Evolutionary conservation across 2,888 invertebrate species (phyloP).

Genomic region (Acrobasis suavella): DNA sequence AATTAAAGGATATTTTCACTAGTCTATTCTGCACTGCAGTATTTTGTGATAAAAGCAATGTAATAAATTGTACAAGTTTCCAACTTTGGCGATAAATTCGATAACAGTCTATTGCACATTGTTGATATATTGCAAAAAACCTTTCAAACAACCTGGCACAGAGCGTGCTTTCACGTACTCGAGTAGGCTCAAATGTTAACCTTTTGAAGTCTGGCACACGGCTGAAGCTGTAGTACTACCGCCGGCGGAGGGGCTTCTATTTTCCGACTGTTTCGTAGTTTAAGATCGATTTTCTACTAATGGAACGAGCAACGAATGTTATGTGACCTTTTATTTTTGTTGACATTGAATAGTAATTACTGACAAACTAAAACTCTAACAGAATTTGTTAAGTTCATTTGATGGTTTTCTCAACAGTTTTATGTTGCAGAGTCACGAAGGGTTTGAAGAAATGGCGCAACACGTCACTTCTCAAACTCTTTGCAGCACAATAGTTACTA

Average conservation of each 20-base stretch:
- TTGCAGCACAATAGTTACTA: slow-evolving; percentile 40
- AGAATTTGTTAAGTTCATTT: slow-evolving; percentile 31
- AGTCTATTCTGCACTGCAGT: too few species aligned
- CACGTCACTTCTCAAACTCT: slow-evolving; percentile 31
- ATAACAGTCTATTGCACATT: background rate
- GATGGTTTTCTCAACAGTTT: slow-evolving; percentile 27
- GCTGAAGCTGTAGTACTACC: slow-evolving; percentile 38
- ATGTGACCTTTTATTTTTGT: slow-evolving; percentile 40
- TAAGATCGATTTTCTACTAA: slow-evolving; percentile 38
- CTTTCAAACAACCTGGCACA: too few species aligned
- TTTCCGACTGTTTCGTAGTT: slow-evolving; percentile 47
- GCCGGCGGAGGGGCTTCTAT: slow-evolving; percentile 49
- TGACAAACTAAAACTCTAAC: slow-evolving; percentile 49
- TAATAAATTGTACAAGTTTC: slow-evolving; percentile 24
- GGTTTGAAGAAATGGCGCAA: slow-evolving; percentile 19
- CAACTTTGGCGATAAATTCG: background rate
- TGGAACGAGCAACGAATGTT: slow-evolving; percentile 47
- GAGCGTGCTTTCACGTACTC: slow-evolving; percentile 1
- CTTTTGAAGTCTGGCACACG: slow-evolving; percentile 64
- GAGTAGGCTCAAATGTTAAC: slow-evolving; percentile 14
- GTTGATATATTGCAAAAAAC: background rate
- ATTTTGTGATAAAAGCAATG: background rate
- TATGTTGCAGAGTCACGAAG: slow-evolving; percentile 27
- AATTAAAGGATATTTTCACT: too few species aligned
- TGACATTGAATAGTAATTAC: slow-evolving; percentile 38